Base-by-base conservation (phyloP, 2,888 invertebrate genomes). In the Ornithoptera alexandrae region DNA sequence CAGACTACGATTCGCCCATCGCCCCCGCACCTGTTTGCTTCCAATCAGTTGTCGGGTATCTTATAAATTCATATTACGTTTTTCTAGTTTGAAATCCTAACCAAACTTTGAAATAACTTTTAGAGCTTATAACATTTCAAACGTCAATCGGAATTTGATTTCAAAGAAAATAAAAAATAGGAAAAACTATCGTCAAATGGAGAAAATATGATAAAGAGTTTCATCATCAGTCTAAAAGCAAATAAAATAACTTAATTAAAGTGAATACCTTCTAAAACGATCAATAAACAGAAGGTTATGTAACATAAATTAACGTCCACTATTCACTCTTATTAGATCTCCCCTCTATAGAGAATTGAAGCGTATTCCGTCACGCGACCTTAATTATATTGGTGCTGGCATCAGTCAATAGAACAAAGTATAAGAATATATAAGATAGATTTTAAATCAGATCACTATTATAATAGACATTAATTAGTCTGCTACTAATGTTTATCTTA, bases 351-450 rank as follows among this genome's bases (percentile, higher is more conserved):
- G 57, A 12, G 20, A 22, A 58, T 58, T 58, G 57, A 58, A 58
- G 57, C 22, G 57, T 58, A 22, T n/a, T 58, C 22, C 57, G 57
- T 58, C 57, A 58, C 57, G 57, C 57, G 57, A 58, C 57, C 57
- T 58, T 58, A 58, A 58, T 58, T 58, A 77, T 76, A 61, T 81
- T 81, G 72, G 62, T 69, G 62, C 59, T 62, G 62, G 59, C 53
- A 53, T 46, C n/a, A 68, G 53, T 53, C 53, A 53, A 53, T 53
- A 53, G 46, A 46, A 46, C 5, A 53, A 53, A n/a, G 18, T 18
- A 53, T 5, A n/a, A 5, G n/a, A 30, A 30, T 30, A 30, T 6
- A 53, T 53, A n/a, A 53, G 15, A 46, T 46, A 53, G 15, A 46
- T 46, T 46, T 46, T 4, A 46, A 3, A 46, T 15, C 46, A 46